These are phyloP conservation scores for Tigriopus californicus DNA, from an alignment of 2,888 invertebrate species.

Conservation along the genomic window DNA sequence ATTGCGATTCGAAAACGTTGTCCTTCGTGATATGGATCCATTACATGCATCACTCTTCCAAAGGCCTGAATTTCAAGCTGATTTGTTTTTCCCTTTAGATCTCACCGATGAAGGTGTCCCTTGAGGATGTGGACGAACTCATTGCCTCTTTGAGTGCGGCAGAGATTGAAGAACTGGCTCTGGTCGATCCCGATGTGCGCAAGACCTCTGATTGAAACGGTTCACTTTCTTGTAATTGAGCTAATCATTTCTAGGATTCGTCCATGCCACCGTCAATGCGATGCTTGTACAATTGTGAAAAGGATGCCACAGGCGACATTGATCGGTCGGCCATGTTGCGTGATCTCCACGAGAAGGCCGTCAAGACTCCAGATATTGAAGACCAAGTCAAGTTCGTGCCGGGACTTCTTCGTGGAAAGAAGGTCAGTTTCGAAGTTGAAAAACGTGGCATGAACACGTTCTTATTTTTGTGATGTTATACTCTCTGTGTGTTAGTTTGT, in stretches of 20 bases:
- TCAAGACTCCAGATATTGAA: not conserved
- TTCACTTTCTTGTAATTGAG: not conserved
- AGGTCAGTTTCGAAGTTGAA: not conserved
- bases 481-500: not conserved
- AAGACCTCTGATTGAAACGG: not conserved
- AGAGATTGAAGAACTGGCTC: not conserved
- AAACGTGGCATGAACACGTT: not conserved
- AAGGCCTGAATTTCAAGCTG: too few relatives aligned
- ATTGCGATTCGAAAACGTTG: too few relatives aligned
- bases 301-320: not conserved
- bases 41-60: too few relatives aligned
- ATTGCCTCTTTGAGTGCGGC: not conserved
- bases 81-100: too few relatives aligned
- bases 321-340: not conserved
- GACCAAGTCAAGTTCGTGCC: slow-evolving; percentile 1
- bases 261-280: slow-evolving; percentile 12
- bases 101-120: not conserved
- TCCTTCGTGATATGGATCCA: too few relatives aligned
- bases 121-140: slow-evolving; percentile 4
- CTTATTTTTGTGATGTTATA: not conserved
- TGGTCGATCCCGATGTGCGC: slow-evolving; percentile 6
- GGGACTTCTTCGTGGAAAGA: not conserved
- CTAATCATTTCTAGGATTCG: slow-evolving; percentile 8
- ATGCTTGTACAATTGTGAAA: slow-evolving; percentile 12
- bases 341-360: not conserved